Conservation (phyloP, 2,888 invertebrate genomes). For the Cylindroiulus punctatus region DNA sequence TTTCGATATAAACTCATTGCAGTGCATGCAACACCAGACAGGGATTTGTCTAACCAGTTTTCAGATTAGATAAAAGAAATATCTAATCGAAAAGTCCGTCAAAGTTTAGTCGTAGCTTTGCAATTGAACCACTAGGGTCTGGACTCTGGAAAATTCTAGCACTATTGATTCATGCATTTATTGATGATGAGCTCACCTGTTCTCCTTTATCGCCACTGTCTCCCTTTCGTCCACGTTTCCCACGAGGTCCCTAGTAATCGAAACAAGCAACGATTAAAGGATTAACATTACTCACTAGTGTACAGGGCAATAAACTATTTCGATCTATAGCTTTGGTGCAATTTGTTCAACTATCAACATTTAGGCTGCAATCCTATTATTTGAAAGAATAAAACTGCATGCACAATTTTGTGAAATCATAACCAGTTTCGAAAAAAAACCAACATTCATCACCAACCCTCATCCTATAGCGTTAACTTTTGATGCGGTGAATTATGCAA, state of each 20-base stretch:
- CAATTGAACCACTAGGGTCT: no score
- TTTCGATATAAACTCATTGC: no score
- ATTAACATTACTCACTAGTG: background rate
- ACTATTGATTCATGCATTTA: no score
- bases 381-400: constrained; percentile 1
- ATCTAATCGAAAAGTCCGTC: no score
- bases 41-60: no score
- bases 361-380: constrained; percentile 15
- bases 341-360: constrained; percentile 30
- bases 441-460: constrained; percentile 11
- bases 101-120: no score
- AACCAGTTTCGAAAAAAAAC: background rate
- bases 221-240: constrained; percentile 91
- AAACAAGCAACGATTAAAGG: constrained; percentile 39
- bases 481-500: constrained; percentile 22
- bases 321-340: background rate
- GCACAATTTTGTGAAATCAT: constrained; percentile 11
- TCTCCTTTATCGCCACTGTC: constrained; percentile 93
- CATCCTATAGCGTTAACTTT: background rate
- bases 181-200: constrained; percentile 69
- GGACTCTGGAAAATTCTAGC: no score
- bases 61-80: no score
- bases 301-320: background rate
- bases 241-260: constrained; percentile 78
- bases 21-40: no score